Evolutionary conservation across 1,140 invertebrate genomes (phyloP).

Genomic region (Rhagoletis pomonella): DNA sequence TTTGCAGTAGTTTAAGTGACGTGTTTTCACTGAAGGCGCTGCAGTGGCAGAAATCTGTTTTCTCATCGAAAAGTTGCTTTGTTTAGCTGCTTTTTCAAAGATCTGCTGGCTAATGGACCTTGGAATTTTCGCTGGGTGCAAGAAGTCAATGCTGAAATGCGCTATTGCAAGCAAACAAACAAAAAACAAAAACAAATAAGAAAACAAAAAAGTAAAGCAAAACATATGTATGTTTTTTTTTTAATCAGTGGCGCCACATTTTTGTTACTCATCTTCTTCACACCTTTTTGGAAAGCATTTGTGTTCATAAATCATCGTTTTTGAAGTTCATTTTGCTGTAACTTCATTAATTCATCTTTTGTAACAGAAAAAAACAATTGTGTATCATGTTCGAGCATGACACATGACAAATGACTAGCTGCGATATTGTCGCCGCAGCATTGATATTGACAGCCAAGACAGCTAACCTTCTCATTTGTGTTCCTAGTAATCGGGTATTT

Average conservation of each 20-base stretch:
- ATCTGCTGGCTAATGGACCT: background rate
- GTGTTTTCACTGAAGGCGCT: background rate
- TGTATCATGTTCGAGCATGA: background rate
- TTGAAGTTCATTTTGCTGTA: background rate
- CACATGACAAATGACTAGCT: background rate
- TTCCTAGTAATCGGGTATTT: background rate
- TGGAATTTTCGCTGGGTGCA: background rate
- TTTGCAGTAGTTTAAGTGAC: background rate
- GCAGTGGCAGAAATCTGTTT: background rate
- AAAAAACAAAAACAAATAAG: too few relatives aligned
- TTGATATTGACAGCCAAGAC: background rate
- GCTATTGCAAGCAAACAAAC: too few relatives aligned
- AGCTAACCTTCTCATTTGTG: background rate
- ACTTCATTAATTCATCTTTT: too few relatives aligned
- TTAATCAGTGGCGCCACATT: background rate
- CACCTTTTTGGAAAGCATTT: background rate
- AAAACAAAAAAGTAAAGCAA: too few relatives aligned
- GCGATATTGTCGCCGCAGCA: background rate
- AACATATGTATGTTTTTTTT: background rate
- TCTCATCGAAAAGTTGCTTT: background rate
- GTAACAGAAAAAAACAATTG: too few relatives aligned
- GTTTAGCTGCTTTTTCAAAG: background rate
- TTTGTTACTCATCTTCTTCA: slow-evolving; percentile 8
- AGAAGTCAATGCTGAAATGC: too few relatives aligned
- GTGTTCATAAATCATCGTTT: background rate